A percentile compares a stretch with the other conserved stretches of the same genome.
phyloP scores from a whole-genome alignment of 2,113 vertebrate genomes.

The Sylvia atricapilla region DNA sequence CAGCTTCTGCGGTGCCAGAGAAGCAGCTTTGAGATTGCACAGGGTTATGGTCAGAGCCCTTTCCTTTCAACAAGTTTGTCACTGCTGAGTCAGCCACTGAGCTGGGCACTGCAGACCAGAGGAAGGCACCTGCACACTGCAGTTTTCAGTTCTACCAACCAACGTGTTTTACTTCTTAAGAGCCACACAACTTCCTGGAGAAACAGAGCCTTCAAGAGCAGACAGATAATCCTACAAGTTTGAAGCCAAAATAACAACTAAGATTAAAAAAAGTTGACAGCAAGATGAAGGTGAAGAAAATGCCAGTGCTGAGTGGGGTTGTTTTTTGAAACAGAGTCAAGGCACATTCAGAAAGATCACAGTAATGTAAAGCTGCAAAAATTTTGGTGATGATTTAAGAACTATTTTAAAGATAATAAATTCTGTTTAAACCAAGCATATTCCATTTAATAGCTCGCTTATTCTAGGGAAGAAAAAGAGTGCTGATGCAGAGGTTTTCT shows the following conservation, averaged over 20 bases:
- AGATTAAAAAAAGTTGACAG: neutral
- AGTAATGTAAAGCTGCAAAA: neutral
- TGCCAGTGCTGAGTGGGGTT: neutral
- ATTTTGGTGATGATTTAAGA: neutral
- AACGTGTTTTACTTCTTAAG: neutral
- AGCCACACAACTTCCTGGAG: neutral
- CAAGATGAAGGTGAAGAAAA: neutral
- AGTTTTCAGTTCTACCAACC: neutral
- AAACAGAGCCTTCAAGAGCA: neutral
- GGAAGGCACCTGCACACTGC: neutral
- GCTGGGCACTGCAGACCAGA: neutral
- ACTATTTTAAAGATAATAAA: neutral
- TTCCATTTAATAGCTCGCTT: neutral
- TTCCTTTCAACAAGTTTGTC: slow-evolving; percentile 8
- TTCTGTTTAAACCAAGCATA: neutral
- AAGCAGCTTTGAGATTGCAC: neutral
- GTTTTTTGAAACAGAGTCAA: neutral
- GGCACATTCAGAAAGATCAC: neutral
- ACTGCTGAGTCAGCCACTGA: neutral
- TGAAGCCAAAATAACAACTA: neutral
- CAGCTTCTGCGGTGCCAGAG: neutral
- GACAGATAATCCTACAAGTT: neutral
- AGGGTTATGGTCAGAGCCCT: neutral
- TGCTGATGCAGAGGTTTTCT: neutral
- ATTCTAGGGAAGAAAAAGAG: neutral